These are phyloP conservation scores for Nemapogon koenigi DNA, from an alignment of 2,888 invertebrate genomes.

Conservation along the genomic window DNA sequence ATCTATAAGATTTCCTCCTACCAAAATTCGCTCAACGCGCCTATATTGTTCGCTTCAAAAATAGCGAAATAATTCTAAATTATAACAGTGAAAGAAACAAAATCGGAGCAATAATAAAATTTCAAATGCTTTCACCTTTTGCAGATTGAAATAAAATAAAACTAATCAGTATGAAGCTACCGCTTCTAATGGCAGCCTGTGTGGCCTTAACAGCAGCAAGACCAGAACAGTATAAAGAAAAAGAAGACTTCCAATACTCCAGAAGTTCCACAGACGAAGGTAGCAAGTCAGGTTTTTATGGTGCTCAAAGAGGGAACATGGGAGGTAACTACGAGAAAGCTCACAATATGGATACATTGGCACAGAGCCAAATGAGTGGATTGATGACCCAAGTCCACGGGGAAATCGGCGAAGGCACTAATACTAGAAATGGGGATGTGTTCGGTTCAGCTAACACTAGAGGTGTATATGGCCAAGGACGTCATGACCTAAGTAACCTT, in stretches of 20 bases:
- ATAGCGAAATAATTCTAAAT: too few species aligned
- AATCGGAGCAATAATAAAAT: too few species aligned
- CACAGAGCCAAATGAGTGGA: constrained; percentile 54
- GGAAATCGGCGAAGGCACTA: constrained; percentile 45
- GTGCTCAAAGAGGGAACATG: constrained; percentile 58
- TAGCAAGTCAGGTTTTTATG: constrained; percentile 47
- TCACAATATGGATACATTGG: constrained; percentile 54
- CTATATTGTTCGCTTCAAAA: too few species aligned
- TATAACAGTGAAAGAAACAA: too few species aligned
- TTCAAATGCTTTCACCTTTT: too few species aligned
- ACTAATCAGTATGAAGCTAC: constrained; percentile 32
- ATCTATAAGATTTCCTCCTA: too few species aligned
- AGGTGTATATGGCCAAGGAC: constrained; percentile 44
- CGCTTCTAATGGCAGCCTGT: constrained; percentile 32
- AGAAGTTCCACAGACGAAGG: constrained; percentile 57
- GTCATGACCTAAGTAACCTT: constrained; percentile 40
- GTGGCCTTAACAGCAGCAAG: constrained; percentile 35
- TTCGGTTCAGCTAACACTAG: constrained; percentile 48
- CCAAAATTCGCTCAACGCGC: too few species aligned
- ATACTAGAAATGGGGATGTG: constrained; percentile 40
- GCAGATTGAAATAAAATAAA: too few species aligned
- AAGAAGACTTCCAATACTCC: constrained; percentile 54
- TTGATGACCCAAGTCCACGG: constrained; percentile 45
- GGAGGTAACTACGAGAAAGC: constrained; percentile 56
- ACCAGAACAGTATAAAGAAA: constrained; percentile 50